Conservation (phyloP, 2,797 vertebrate genomes). For the Netta rufina region DNA sequence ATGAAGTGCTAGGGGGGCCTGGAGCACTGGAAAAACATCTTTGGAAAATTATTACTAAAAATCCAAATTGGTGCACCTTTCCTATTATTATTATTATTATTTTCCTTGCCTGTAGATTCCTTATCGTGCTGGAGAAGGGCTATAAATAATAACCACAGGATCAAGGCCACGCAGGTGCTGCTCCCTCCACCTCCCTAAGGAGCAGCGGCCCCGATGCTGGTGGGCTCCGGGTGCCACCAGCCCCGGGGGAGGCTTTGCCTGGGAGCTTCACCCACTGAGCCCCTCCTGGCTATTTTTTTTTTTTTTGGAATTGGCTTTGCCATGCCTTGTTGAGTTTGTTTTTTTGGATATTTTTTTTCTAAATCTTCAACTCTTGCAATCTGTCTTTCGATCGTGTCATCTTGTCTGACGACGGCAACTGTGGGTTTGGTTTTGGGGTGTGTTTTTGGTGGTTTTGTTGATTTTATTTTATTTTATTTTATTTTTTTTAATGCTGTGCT, state of each 20-base stretch:
- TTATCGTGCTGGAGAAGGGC: neutral
- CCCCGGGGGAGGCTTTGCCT: accelerated
- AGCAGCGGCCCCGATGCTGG: accelerated
- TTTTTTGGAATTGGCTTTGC: neutral
- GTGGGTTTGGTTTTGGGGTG: neutral
- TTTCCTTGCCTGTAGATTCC: neutral
- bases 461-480: too few relatives aligned
- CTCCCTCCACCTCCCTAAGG: neutral
- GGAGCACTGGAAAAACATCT: conserved; percentile 61
- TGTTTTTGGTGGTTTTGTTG: neutral
- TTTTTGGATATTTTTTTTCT: neutral
- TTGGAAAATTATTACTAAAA: conserved; percentile 54
- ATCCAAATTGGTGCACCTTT: conserved; percentile 29
- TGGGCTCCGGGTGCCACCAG: neutral
- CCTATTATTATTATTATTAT: neutral
- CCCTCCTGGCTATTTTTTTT: too few relatives aligned
- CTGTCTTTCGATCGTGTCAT: neutral
- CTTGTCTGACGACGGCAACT: neutral
- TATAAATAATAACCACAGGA: conserved; percentile 1
- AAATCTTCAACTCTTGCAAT: neutral
- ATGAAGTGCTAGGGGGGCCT: conserved; percentile 60
- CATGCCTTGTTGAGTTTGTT: neutral
- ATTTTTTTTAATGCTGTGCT: conserved; percentile 5
- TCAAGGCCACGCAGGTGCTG: neutral
- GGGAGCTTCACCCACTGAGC: accelerated